phyloP scores from a whole-genome alignment of 2,113 vertebrate genomes.

The Rhinopithecus roxellana region DNA sequence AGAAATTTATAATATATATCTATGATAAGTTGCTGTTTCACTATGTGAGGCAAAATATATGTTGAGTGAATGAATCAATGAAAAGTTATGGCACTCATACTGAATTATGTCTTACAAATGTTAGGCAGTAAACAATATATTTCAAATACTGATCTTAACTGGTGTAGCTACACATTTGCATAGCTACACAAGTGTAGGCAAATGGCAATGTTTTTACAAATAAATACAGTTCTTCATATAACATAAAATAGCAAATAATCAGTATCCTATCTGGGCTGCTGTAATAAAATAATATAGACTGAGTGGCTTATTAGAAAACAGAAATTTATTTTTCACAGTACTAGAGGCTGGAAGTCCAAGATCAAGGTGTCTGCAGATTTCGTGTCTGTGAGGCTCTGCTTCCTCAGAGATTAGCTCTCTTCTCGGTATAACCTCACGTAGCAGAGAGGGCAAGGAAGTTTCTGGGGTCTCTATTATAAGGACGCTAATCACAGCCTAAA shows the following conservation, averaged over 20 bases:
- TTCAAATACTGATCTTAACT: background rate
- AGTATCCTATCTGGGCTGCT: background rate
- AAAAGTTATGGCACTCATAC: background rate
- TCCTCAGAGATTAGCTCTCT: fast-evolving
- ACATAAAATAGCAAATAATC: background rate
- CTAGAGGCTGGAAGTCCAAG: background rate
- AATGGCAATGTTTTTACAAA: background rate
- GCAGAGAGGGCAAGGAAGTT: background rate
- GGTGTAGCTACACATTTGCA: background rate
- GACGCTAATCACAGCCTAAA: background rate
- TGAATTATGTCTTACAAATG: background rate
- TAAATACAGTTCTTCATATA: background rate
- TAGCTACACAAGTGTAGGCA: background rate
- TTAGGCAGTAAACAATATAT: background rate
- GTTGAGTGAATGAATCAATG: background rate
- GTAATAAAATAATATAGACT: background rate
- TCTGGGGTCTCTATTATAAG: background rate
- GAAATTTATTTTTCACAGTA: background rate
- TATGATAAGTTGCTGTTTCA: background rate
- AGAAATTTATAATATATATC: background rate
- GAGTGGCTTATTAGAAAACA: background rate
- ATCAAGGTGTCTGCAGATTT: background rate
- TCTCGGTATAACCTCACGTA: background rate
- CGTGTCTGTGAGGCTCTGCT: fast-evolving
- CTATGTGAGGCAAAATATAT: background rate